Evolutionary conservation across 2,797 vertebrate genomes (phyloP).

Genomic region (Heliangelus exortis): DNA sequence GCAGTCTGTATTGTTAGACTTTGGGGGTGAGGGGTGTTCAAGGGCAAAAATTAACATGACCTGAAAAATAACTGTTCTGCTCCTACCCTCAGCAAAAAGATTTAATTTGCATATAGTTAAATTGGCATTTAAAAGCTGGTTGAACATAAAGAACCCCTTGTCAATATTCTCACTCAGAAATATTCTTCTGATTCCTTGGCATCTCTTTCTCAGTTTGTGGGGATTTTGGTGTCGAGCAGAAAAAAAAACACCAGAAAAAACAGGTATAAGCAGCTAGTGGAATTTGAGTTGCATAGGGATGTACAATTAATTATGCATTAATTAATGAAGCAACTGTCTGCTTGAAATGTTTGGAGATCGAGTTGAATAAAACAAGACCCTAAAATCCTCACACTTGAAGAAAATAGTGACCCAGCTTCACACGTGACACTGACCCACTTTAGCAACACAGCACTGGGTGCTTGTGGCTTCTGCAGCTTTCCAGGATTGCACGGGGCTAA

Average conservation of each 20-base stretch:
- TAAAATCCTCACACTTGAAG: not conserved
- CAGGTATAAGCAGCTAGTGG: not conserved
- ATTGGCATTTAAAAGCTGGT: not conserved
- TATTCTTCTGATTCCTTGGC: not conserved
- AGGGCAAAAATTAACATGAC: not conserved
- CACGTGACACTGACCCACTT: conserved; percentile 26
- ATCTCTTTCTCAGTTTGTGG: not conserved
- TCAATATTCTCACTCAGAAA: not conserved
- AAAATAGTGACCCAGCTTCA: not conserved
- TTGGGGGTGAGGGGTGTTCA: not conserved
- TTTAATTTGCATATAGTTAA: not conserved
- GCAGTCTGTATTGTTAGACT: not conserved
- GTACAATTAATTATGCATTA: not conserved
- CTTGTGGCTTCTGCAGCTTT: not conserved
- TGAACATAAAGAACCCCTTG: not conserved
- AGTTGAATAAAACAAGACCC: not conserved
- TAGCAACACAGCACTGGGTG: conserved; percentile 19
- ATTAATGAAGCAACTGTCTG: not conserved
- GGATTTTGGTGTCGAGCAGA: not conserved
- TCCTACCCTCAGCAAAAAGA: not conserved
- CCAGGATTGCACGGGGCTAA: not conserved
- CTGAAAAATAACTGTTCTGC: not conserved
- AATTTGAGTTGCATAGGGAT: not conserved
- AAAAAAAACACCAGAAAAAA: not conserved
- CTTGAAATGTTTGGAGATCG: not conserved